Base-by-base conservation (phyloP, 2,888 invertebrate species). In the Asteroscopus sphinx region DNA sequence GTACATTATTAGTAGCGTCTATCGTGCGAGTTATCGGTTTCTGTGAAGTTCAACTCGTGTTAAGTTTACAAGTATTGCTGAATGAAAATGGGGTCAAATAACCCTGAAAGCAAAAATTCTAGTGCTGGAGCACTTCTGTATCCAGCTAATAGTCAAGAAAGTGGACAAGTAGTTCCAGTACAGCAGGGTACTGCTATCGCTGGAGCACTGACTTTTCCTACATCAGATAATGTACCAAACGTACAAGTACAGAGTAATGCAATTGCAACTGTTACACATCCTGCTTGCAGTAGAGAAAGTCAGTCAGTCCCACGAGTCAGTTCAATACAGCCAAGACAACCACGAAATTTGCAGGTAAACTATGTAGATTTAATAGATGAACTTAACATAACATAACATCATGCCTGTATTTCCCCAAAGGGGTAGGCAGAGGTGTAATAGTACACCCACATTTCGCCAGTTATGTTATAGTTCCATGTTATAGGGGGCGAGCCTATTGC, bases 281-380 rank as follows among this genome's bases (percentile, higher is more conserved):
- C 21, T 21, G 21, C 21, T 0, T 21, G 3, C 21, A 59, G 21
- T 41, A 26, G 28, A n/a, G 13, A 1, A 3, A n/a, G 6, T 21
- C 21, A 21, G 21, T 21, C 21, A 21, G 4, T 12, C 6, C 25
- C 41, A 39, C 1, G n/a, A n/a, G n/a, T n/a, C n/a, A 11, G 28
- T n/a, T 76, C 87, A 0, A 67, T 68, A 0, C 92, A 90, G 60
- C 92, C 90, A 1, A 77, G 91, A 21, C 92, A 89, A 57, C 92
- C 93, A 0, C 81, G 82, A 46, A 91, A 88, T 68, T 75, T 94
- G 26, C 93, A 93, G 90, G 94, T 91, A 74, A 37, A 39, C 16
- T 17, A 3, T 17, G 7, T 7, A 4, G 15, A 32, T 25, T n/a
- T 7, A 21, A 4, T 13, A 16, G 17, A 8, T 32, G 3, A 28